Base-by-base conservation (phyloP, 2,113 vertebrate species). In the Thunnus maccoyii region DNA sequence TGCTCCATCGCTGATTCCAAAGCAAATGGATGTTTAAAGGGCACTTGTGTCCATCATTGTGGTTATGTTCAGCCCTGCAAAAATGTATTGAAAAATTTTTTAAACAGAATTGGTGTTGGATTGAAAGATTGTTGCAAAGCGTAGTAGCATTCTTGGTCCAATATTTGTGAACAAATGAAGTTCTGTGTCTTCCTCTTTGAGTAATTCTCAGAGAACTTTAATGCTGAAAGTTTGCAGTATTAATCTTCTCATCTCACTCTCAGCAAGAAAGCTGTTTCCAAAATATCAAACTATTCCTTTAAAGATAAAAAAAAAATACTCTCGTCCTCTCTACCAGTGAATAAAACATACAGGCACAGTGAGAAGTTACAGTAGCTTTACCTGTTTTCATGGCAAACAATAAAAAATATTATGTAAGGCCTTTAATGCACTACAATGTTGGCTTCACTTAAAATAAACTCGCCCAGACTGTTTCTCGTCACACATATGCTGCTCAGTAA, bases 11-110 rank as follows among this genome's bases (percentile, higher is more conserved):
- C 46, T 15, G 50, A 41, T 75, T 66, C 75, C 61, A 71, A 70
- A 83, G 76, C 68, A 67, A 50, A 32, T 44, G 54, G 32, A 58
- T 66, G 62, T 86, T 77, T 87, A 70, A 87, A 88, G 66, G 62
- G 44, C 54, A 32, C 84, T 68, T 12, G n/a, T 51, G n/a, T 79
- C 52, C 50, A 52, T 58, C 27, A 63, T 62, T 14, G 10, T 77
- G 50, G 10, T 71, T 64, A 62, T 62, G 41, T 66, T 55, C 48
- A 69, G 20, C 50, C 1, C 6, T 47, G 5, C 32, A 32, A 44
- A 73, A 63, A 22, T 6, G 20, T n/a, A 78, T 46, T 22, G 58
- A 60, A 64, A 46, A 22, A 8, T 14, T 67, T 30, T 5, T 76
- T 32, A n/a, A 48, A 57, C 3, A 7, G 61, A 74, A 48, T 12